A percentile compares a stretch with the other conserved stretches of the same genome.
phyloP scores from a whole-genome alignment of 2,797 vertebrate genomes.

The Galagoides demidoff region DNA sequence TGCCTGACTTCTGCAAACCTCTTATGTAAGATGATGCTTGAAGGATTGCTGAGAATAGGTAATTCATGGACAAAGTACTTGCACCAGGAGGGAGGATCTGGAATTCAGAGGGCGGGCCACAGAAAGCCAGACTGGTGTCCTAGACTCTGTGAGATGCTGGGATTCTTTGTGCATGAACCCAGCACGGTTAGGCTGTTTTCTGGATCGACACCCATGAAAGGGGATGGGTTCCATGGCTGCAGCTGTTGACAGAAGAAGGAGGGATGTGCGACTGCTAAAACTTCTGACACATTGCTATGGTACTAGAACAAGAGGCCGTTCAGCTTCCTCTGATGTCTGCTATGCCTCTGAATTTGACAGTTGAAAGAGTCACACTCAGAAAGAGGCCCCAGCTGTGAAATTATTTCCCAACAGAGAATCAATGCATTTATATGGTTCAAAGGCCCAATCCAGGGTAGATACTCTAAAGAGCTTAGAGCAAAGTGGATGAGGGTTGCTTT shows the following conservation, averaged over 20 bases:
- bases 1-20: not conserved
- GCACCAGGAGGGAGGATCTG: not conserved
- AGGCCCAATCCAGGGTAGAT: not conserved
- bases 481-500: not conserved
- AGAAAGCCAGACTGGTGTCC: not conserved
- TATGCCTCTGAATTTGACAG: slow-evolving; percentile 52
- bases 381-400: slow-evolving; percentile 59
- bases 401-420: slow-evolving; percentile 45
- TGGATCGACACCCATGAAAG: not conserved
- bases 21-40: not conserved
- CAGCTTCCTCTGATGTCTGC: not conserved
- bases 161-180: not conserved
- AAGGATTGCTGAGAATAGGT: slow-evolving; percentile 8
- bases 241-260: slow-evolving; percentile 29
- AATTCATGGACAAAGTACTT: slow-evolving; percentile 19
- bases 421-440: not conserved
- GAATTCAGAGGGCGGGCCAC: not conserved
- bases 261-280: not conserved
- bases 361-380: slow-evolving; percentile 56
- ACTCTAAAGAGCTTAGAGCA: not conserved
- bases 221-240: not conserved
- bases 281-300: not conserved
- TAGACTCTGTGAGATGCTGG: not conserved
- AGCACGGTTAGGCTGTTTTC: not conserved
- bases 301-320: not conserved